phyloP scores from a whole-genome alignment of 2,113 vertebrate genomes.

The Dendrocopos noguchii region DNA sequence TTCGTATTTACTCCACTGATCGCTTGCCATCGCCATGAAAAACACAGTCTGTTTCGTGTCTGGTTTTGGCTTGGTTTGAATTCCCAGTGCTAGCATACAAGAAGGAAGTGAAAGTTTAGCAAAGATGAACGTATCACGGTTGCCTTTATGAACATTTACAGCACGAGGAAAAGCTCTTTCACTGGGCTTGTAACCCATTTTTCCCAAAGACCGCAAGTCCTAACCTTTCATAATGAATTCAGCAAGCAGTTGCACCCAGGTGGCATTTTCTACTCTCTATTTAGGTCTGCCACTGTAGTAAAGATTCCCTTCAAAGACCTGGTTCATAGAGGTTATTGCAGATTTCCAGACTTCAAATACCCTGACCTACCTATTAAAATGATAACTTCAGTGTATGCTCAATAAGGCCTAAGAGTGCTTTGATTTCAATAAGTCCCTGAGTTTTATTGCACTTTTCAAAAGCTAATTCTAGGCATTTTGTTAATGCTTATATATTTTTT shows the following conservation, averaged over 20 bases:
- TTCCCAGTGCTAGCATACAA: not conserved
- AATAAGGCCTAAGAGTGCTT: not conserved
- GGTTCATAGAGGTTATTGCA: not conserved
- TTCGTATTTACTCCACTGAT: not conserved
- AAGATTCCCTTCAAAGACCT: not conserved
- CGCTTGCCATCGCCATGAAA: not conserved
- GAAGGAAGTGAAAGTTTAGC: not conserved
- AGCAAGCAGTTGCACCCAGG: not conserved
- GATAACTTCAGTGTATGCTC: not conserved
- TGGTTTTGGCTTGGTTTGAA: not conserved
- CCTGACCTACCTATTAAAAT: conserved; percentile 9
- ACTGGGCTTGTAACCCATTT: not conserved
- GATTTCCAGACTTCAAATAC: not conserved
- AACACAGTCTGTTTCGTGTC: not conserved
- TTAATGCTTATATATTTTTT: not conserved
- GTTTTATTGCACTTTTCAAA: not conserved
- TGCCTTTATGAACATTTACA: not conserved
- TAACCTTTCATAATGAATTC: not conserved
- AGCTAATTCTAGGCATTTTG: not conserved
- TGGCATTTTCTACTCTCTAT: not conserved
- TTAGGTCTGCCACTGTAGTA: not conserved
- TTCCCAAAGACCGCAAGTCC: not conserved
- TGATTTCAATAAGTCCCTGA: not conserved
- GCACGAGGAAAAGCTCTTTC: not conserved
- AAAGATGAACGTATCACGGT: not conserved